Conservation (phyloP, 2,797 vertebrate genomes). For the Cygnus olor region DNA sequence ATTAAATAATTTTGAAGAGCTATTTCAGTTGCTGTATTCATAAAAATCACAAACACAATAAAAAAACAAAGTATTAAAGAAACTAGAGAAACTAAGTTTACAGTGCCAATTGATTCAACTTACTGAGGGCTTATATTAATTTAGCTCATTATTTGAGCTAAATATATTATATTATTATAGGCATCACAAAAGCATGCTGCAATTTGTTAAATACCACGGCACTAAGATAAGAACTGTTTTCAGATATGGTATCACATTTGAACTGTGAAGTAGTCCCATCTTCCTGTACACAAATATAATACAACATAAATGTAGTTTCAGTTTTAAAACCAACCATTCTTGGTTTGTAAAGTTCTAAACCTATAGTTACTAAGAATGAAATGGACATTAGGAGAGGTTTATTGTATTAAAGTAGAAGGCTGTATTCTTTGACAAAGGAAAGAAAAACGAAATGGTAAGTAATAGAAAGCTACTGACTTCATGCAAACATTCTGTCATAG, state of each 20-base stretch:
- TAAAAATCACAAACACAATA: slow-evolving; percentile 30
- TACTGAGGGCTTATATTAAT: not conserved
- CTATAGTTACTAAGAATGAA: not conserved
- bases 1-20: slow-evolving; percentile 53
- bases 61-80: slow-evolving; percentile 15
- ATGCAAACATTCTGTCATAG: not conserved
- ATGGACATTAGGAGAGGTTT: not conserved
- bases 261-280: slow-evolving; percentile 4
- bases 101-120: not conserved
- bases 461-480: not conserved
- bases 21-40: slow-evolving; percentile 24
- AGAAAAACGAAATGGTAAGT: not conserved
- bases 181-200: not conserved
- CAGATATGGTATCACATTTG: not conserved
- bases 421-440: not conserved
- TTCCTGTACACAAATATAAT: slow-evolving; percentile 49
- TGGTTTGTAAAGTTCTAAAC: not conserved
- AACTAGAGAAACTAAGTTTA: not conserved
- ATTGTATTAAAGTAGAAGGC: not conserved
- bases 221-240: not conserved
- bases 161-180: not conserved
- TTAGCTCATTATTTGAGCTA: not conserved
- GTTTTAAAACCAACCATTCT: not conserved
- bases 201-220: not conserved
- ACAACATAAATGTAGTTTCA: not conserved